Evolutionary conservation across 2,113 vertebrate species (phyloP), one percentile per base, ranked within the genome.

Genomic region (Solenodon paradoxus): DNA sequence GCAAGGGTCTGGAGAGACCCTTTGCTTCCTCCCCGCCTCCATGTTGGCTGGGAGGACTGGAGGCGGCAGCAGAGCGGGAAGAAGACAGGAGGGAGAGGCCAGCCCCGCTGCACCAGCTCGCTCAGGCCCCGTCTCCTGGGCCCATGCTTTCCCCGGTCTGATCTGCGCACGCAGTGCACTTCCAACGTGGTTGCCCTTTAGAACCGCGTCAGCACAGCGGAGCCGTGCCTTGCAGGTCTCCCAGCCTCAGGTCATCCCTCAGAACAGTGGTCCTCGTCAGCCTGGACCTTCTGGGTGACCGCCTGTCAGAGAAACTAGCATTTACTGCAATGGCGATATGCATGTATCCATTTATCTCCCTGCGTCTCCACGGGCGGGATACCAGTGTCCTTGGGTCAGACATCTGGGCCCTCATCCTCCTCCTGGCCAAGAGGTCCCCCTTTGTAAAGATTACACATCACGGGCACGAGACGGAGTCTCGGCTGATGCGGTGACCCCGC

Each of bases 241-340:
- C 0, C 35, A 75, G 79, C 38, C 59, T 68, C 61, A 0, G 72
- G 38, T 47, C 38, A n/a, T 77, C 66, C 11, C 26, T 82, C 92
- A 88, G 77, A 38, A n/a, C 4, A 26, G 19, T 38, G 57, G 83
- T n/a, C 78, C 38, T 91, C 2, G 0, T 42, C 11, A 63, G 42
- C 74, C 71, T 8, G 24, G 75, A 66, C 79, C 75, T 81, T 66
- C 53, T n/a, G 32, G 93, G 78, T 28, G 92, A 91, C 49, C 22
- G 89, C 86, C 89, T 82, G 79, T 66, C 57, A 1, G 45, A 69
- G 49, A 68, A 88, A 75, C 79, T 49, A 40, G 96, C 72, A 93
- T 89, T 91, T 69, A 74, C 72, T 59, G 88, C 47, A 74, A 66
- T 13, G 64, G 75, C 19, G 79, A 90, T 71, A 28, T 35, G 35